These are phyloP conservation scores for Acromyrmex echinatior DNA, from an alignment of 1,140 invertebrate species.

Conservation along the genomic window DNA sequence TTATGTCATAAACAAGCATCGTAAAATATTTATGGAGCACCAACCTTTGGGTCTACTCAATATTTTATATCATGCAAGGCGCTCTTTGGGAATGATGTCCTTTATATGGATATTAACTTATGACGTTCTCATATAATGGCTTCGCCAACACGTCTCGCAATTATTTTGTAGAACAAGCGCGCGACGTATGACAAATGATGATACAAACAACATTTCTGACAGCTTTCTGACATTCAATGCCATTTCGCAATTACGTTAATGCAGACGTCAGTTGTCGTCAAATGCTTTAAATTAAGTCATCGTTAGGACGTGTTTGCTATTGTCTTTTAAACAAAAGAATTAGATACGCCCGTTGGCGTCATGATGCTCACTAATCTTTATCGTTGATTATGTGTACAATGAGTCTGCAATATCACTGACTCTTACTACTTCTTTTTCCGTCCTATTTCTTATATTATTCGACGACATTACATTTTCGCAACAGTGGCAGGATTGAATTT, in stretches of 20 bases:
- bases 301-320: not conserved
- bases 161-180: slow-evolving; percentile 30
- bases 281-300: slow-evolving; percentile 9
- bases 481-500: not conserved
- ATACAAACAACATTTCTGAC: not conserved
- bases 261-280: slow-evolving; percentile 19
- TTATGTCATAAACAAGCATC: not conserved
- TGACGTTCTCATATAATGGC: slow-evolving; percentile 4
- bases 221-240: not conserved
- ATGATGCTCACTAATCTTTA: not conserved
- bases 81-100: not conserved
- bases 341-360: not conserved
- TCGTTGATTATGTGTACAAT: not conserved
- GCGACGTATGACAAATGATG: not conserved
- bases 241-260: slow-evolving; percentile 37
- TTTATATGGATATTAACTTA: not conserved
- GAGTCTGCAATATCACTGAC: not conserved
- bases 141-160: not conserved
- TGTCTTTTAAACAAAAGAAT: not conserved
- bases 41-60: not conserved
- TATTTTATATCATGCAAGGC: not conserved
- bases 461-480: not conserved
- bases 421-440: not conserved
- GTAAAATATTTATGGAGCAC: slow-evolving; percentile 8
- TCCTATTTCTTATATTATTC: not conserved